phyloP scores from a whole-genome alignment of 2,888 invertebrate species.

The Lissonota sp. region DNA sequence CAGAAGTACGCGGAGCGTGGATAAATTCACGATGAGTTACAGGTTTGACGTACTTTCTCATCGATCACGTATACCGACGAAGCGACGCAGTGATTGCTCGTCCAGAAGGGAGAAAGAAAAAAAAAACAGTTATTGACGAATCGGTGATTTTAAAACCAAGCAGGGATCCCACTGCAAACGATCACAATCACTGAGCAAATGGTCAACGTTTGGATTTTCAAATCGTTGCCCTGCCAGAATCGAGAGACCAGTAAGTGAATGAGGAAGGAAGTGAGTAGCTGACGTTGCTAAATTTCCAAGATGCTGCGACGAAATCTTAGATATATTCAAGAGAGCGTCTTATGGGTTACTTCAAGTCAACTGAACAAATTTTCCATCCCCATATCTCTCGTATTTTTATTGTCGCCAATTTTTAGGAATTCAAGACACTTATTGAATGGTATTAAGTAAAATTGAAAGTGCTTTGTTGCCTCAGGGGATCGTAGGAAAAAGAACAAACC shows the following conservation, averaged over 20 bases:
- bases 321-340: too few species aligned
- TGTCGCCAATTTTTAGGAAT: too few species aligned
- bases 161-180: neutral
- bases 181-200: neutral
- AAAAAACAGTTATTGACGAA: neutral
- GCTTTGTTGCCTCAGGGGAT: too few species aligned
- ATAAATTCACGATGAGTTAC: conserved; percentile 1
- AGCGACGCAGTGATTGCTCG: neutral
- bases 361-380: too few species aligned
- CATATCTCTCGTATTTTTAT: too few species aligned
- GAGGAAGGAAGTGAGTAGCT: conserved; percentile 3
- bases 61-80: neutral
- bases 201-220: too few species aligned
- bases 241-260: conserved; percentile 8
- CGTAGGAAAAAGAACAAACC: too few species aligned
- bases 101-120: neutral
- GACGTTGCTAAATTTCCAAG: conserved; percentile 54
- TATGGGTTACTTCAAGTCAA: too few species aligned
- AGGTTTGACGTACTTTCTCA: conserved; percentile 28
- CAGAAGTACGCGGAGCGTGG: neutral
- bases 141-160: neutral
- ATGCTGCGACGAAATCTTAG: conserved; percentile 9
- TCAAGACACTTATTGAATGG: too few species aligned
- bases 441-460: too few species aligned
- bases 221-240: neutral